phyloP scores from a whole-genome alignment of 2,797 vertebrate species.

The Manis javanica region DNA sequence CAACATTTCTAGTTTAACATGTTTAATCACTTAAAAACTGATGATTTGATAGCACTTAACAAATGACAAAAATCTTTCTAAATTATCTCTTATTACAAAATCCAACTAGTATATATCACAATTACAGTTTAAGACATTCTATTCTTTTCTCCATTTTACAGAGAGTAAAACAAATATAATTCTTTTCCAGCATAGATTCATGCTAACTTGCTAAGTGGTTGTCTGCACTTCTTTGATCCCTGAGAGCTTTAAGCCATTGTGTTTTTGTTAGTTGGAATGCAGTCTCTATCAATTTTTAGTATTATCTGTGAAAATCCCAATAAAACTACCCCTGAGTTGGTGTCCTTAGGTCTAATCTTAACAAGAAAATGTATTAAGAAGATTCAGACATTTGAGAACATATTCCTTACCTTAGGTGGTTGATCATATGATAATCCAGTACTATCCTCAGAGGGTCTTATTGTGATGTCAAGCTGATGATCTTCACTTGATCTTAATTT shows the following conservation, averaged over 20 bases:
- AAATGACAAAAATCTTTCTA: background rate
- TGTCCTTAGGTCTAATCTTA: background rate
- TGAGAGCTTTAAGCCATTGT: background rate
- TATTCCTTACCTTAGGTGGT: background rate
- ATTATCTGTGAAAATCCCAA: background rate
- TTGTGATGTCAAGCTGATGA: background rate
- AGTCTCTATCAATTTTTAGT: background rate
- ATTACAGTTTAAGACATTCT: background rate
- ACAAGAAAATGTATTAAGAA: background rate
- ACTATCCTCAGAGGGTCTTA: background rate
- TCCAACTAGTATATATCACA: background rate
- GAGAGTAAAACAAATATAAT: background rate
- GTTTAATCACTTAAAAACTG: background rate
- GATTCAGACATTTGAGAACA: background rate
- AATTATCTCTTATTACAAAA: background rate
- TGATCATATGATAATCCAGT: background rate
- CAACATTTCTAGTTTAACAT: background rate
- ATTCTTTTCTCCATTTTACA: conserved; percentile 6
- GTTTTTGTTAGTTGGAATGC: background rate
- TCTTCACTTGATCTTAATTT: background rate
- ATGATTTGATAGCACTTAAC: background rate
- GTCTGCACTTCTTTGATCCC: background rate
- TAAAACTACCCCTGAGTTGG: background rate
- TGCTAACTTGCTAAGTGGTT: background rate
- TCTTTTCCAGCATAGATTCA: background rate